Evolutionary conservation across 2,888 invertebrate genomes (phyloP).

Genomic region (Hypercompe scribonia): DNA sequence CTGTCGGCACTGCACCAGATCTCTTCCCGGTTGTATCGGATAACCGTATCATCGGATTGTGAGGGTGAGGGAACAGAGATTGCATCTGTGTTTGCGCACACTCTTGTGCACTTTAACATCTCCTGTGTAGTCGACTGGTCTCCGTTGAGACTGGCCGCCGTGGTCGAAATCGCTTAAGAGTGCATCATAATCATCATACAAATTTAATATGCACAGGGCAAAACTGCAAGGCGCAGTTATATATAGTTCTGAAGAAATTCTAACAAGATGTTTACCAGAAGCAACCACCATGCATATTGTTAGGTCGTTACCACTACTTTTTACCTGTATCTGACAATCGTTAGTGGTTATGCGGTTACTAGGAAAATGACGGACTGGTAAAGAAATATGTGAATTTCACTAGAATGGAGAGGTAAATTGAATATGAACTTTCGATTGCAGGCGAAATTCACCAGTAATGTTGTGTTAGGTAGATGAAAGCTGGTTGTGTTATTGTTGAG

Average conservation of each 20-base stretch:
- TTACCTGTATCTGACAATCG: slow-evolving; percentile 57
- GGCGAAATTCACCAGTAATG: slow-evolving; percentile 61
- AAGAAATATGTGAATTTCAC: slow-evolving; percentile 66
- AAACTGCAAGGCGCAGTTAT: slow-evolving; percentile 9
- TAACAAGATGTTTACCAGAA: slow-evolving; percentile 39
- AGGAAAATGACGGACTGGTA: slow-evolving; percentile 51
- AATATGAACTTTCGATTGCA: slow-evolving; percentile 73
- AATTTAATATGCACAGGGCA: slow-evolving; percentile 13
- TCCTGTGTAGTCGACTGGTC: too few species aligned
- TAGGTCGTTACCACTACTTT: slow-evolving; percentile 56
- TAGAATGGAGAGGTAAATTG: slow-evolving; percentile 65
- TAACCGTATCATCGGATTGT: too few species aligned
- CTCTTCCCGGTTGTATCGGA: too few species aligned
- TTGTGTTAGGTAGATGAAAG: slow-evolving; percentile 55
- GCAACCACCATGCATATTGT: slow-evolving; percentile 48
- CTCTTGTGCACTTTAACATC: too few species aligned
- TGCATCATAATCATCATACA: too few species aligned
- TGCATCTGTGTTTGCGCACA: too few species aligned
- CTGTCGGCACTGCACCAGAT: too few species aligned
- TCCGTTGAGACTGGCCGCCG: too few species aligned
- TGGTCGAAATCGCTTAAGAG: too few species aligned
- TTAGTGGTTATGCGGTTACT: slow-evolving; percentile 67
- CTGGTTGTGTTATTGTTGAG: slow-evolving; percentile 41
- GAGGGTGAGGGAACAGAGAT: too few species aligned
- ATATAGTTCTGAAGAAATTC: slow-evolving; percentile 24